A percentile compares a stretch with the other conserved stretches of the same genome.
phyloP scores from a whole-genome alignment of 2,888 invertebrate genomes.

The Acrobasis suavella region DNA sequence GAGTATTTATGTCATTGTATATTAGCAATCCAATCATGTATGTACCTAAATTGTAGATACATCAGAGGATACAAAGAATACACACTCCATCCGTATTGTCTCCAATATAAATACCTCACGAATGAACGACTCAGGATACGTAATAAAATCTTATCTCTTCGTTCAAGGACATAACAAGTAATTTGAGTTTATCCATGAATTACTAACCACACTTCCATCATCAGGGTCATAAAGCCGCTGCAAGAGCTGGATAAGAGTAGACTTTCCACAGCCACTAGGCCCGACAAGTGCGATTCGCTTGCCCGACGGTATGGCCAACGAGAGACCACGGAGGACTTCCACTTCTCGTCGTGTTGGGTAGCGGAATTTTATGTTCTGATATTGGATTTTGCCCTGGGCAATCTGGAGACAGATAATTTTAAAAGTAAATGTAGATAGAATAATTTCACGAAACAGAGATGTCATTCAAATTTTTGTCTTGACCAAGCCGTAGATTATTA shows the following conservation, averaged over 20 bases:
- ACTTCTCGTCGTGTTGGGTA: constrained; percentile 92
- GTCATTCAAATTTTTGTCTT: no score
- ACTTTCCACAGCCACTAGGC: constrained; percentile 92
- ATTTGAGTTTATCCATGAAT: neutral
- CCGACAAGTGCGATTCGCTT: constrained; percentile 89
- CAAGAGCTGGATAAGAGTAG: constrained; percentile 90
- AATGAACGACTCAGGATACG: no score
- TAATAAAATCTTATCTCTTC: no score
- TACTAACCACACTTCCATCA: constrained; percentile 79
- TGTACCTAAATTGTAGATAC: no score
- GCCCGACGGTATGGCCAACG: constrained; percentile 85
- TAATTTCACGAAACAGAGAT: no score
- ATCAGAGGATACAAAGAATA: no score
- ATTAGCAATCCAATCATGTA: no score
- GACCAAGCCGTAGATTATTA: no score
- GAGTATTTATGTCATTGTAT: no score
- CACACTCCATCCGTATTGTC: no score
- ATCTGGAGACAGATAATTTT: constrained; percentile 56
- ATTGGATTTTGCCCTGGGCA: constrained; percentile 86
- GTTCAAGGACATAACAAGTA: no score
- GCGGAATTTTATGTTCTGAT: constrained; percentile 87
- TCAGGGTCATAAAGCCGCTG: constrained; percentile 91
- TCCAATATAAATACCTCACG: no score
- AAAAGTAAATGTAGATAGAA: neutral
- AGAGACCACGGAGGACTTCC: constrained; percentile 87